Conservation (phyloP, 1,140 invertebrate genomes). For the Drosophila pectinifera region DNA sequence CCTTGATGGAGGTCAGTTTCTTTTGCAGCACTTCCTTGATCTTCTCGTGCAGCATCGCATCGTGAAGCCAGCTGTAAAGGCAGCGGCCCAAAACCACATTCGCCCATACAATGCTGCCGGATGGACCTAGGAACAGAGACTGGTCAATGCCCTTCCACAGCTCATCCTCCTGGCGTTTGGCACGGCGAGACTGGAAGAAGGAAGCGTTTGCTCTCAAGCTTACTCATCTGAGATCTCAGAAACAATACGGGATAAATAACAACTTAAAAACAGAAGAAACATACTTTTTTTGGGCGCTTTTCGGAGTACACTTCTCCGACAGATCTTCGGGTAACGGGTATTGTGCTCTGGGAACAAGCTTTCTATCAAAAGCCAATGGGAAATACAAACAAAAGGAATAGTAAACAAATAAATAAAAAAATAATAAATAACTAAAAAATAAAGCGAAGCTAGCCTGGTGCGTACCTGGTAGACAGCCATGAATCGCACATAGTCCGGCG, state of each 20-base stretch:
- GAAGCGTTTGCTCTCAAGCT: neutral
- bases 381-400: conserved; percentile 38
- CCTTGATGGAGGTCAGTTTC: conserved; percentile 94
- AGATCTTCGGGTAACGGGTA: conserved; percentile 60
- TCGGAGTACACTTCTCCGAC: neutral
- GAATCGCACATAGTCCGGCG: conserved; percentile 72
- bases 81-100: conserved; percentile 91
- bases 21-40: conserved; percentile 92
- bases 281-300: conserved; percentile 62
- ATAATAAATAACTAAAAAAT: conserved; percentile 31
- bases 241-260: conserved; percentile 10
- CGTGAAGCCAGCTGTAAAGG: conserved; percentile 91
- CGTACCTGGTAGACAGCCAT: conserved; percentile 82
- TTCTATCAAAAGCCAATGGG: conserved; percentile 61
- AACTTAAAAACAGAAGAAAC: conserved; percentile 21
- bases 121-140: conserved; percentile 78
- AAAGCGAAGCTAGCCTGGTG: neutral
- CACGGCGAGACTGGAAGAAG: conserved; percentile 59
- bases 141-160: conserved; percentile 84
- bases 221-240: neutral
- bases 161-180: conserved; percentile 79
- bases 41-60: conserved; percentile 87
- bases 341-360: conserved; percentile 71
- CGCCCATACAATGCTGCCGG: conserved; percentile 87
- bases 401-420: conserved; percentile 43